These are phyloP conservation scores for Drosophila melanocephala DNA, from an alignment of 2,888 invertebrate species.

Conservation along the genomic window DNA sequence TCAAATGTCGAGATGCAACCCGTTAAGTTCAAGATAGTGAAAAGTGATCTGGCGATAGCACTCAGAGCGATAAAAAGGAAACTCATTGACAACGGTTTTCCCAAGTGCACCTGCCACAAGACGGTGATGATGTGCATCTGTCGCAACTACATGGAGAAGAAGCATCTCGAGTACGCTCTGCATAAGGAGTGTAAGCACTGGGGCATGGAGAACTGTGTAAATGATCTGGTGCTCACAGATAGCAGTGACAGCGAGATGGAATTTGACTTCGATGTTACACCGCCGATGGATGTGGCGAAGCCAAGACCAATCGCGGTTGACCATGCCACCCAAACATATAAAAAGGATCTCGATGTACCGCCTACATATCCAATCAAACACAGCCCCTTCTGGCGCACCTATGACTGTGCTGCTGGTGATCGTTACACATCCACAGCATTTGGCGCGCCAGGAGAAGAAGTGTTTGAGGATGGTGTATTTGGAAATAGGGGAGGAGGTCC, in stretches of 20 bases:
- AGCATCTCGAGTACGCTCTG: constrained; percentile 86
- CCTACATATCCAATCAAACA: constrained; percentile 56
- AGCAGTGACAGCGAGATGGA: constrained; percentile 87
- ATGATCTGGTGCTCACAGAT: constrained; percentile 79
- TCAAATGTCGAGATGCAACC: constrained; percentile 85
- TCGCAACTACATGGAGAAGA: constrained; percentile 83
- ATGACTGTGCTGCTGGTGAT: constrained; percentile 74
- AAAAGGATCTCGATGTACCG: constrained; percentile 83
- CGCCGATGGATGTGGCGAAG: constrained; percentile 86
- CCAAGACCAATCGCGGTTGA: constrained; percentile 75
- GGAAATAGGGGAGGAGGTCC: constrained; percentile 54
- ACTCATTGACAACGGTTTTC: constrained; percentile 86
- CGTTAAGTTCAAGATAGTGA: constrained; percentile 89
- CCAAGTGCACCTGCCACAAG: constrained; percentile 87
- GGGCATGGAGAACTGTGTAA: constrained; percentile 63
- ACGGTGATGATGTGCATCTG: constrained; percentile 84
- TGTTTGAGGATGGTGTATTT: constrained; percentile 61
- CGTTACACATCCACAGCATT: constrained; percentile 53
- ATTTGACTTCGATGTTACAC: constrained; percentile 90
- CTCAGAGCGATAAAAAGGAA: constrained; percentile 86
- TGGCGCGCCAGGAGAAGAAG: constrained; percentile 39
- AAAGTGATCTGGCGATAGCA: constrained; percentile 86
- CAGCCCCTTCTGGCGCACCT: constrained; percentile 63
- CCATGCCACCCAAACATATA: constrained; percentile 88
- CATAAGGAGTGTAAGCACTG: constrained; percentile 84